Evolutionary conservation across 2,113 vertebrate genomes (phyloP).

Genomic region (Calidris pygmaea): DNA sequence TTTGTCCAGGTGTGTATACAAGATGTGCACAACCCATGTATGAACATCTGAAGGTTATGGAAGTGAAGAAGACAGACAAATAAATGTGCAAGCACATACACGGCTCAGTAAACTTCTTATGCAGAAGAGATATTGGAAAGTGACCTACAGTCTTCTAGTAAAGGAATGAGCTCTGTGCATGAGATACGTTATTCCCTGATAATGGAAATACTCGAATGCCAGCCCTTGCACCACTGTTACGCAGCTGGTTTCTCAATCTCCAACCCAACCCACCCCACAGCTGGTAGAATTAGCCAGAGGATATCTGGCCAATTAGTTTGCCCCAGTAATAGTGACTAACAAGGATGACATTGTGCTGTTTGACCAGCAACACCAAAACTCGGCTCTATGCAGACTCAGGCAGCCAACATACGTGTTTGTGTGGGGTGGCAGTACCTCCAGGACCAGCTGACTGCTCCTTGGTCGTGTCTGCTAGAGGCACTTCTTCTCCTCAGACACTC

Average conservation of each 20-base stretch:
- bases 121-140: not conserved
- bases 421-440: not conserved
- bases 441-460: not conserved
- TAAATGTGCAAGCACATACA: not conserved
- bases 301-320: not conserved
- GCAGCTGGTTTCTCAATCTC: not conserved
- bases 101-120: not conserved
- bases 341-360: not conserved
- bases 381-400: not conserved
- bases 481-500: not conserved
- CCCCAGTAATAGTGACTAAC: not conserved
- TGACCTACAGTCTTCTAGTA: not conserved
- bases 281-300: not conserved
- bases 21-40: not conserved
- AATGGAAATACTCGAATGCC: not conserved
- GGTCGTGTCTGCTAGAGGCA: not conserved
- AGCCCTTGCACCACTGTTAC: not conserved
- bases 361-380: not conserved
- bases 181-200: not conserved
- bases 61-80: not conserved
- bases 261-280: not conserved
- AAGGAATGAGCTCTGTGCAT: not conserved
- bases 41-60: not conserved
- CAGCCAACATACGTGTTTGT: not conserved
- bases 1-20: not conserved